Evolutionary conservation across 2,888 invertebrate genomes (phyloP), one percentile per base, ranked within the genome.

Genomic region (Argyra leucocephala): DNA sequence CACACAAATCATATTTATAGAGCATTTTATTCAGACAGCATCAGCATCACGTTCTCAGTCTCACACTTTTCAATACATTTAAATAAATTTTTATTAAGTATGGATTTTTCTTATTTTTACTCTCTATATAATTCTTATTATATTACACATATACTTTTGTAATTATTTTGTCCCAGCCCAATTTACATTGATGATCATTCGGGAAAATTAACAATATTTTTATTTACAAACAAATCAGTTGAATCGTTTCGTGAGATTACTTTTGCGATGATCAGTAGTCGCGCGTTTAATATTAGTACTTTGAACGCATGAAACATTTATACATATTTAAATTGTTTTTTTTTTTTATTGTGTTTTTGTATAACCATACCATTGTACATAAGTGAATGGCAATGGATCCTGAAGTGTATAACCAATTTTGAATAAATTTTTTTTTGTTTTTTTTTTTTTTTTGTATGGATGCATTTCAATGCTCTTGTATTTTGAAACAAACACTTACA

Each of bases 141-240:
- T n/a, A 48, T 31, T 10, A 31, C 7, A 31, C 31, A 31, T 31
- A 31, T 31, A 31, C 31, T 31, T 7, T 31, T 2, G 9, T 31
- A 31, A 31, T 31, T 31, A 48, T 48, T 18, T 48, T 48, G 48
- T 48, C 48, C 48, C 48, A 48, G n/a, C 48, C 48, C 48, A 48
- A 48, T 48, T 48, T 48, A 48, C 18, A 48, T 48, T 48, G n/a
- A n/a, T 31, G 48, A 48, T 48, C 48, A 48, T 18, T 48, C 15
- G 48, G 7, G 48, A 48, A 48, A 48, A 48, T n/a, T 48, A 48
- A 48, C 3, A 48, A n/a, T 12, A 48, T 59, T 24, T 65, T 31
- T 65, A 61, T 65, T 65, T 65, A 65, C 63, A 63, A 61, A 60
- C 57, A 59, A 63, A 65, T 65, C 63, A 63, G 65, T 65, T 63